Conservation (phyloP, 2,797 vertebrate species). For the Enoplosus armatus region DNA sequence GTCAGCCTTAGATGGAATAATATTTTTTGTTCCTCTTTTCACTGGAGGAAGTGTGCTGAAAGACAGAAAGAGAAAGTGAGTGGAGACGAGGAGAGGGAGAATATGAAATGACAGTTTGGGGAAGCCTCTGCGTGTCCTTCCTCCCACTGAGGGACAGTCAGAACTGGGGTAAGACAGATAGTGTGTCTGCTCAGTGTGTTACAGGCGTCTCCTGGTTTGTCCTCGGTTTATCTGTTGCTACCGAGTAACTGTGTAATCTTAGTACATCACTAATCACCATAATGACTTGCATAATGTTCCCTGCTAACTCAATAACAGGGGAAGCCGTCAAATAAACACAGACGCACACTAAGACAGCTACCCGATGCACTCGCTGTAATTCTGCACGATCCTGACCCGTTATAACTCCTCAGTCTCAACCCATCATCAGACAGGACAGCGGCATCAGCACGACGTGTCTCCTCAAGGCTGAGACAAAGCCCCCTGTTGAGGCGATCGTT, state of each 20-base stretch:
- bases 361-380: background rate
- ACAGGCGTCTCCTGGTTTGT: conserved; percentile 4
- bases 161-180: background rate
- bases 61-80: conserved; percentile 7
- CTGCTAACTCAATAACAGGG: conserved; percentile 14
- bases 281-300: conserved; percentile 30
- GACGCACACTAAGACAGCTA: background rate
- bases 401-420: conserved; percentile 1
- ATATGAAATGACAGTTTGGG: conserved; percentile 26
- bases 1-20: background rate
- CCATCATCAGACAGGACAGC: conserved; percentile 18
- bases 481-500: conserved; percentile 9
- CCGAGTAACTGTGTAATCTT: conserved; percentile 23
- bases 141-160: background rate
- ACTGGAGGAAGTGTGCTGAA: conserved; percentile 9
- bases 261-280: conserved; percentile 12
- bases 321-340: conserved; percentile 17
- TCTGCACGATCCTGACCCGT: conserved; percentile 5
- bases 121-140: background rate
- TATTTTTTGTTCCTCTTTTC: background rate
- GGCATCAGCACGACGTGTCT: conserved; percentile 12
- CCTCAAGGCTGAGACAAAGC: conserved; percentile 14
- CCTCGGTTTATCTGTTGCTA: conserved; percentile 12
- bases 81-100: background rate
- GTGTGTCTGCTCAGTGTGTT: background rate